Evolutionary conservation across 2,888 invertebrate genomes (phyloP), one percentile per base, ranked within the genome.

Genomic region (Marronus borbonicus): DNA sequence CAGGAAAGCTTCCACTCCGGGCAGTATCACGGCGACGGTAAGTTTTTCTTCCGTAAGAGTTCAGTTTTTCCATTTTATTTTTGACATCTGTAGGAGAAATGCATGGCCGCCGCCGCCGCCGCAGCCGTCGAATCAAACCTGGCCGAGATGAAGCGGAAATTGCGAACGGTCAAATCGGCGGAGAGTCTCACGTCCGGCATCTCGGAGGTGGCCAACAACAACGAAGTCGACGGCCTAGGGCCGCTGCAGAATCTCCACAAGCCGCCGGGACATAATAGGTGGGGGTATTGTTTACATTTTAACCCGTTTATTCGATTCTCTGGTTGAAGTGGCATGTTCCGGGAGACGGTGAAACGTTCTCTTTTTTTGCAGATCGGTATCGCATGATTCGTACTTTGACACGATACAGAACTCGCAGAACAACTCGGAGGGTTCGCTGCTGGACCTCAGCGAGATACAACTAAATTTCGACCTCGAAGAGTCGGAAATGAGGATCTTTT

Each of bases 341-440:
- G 31, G 5, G 31, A 1, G 31, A 5, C 3, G 31, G 5, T 31
- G 31, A 31, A 4, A 31, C 5, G 31, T 31, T 31, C 3, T 5
- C 31, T 4, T 31, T 31, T 44, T 44, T 44, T 44, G 10, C 81
- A 91, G 94, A 68, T 97, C 97, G 0, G 95, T 97, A 0, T 97
- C 97, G 0, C 97, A 97, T 88, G 97, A 97, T 88, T 97, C 97
- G 0, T 97, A 97, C 89, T 97, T 97, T 89, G 97, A 97, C 90
- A 93, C 91, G 83, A 92, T 91, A 90, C 93, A 89, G 91, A 94
- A 88, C 77, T 89, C 89, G 8, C 88, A 88, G 79, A 88, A 88
- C 81, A 89, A 90, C 85, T 83, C 90, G 80, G 83, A 90, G 84
- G 86, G 88, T 83, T 83, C 89, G 80, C 78, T 91, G 17, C 88